Conservation (phyloP, 1,140 invertebrate genomes). For the Melipona quadrifasciata region DNA sequence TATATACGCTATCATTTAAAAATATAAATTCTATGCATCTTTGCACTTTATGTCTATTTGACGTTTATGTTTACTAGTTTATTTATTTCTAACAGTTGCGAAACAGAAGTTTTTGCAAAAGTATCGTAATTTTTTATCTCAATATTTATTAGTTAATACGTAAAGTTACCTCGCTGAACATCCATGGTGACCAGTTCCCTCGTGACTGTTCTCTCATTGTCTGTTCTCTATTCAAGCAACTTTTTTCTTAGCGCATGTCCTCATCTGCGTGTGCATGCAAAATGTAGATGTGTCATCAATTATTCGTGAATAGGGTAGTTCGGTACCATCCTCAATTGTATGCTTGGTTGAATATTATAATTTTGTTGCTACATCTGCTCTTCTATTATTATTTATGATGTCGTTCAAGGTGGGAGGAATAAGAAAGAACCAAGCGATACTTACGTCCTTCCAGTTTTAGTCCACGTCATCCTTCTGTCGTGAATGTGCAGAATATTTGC, state of each 20-base stretch:
- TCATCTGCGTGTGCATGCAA: not conserved
- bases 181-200: not conserved
- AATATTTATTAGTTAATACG: not conserved
- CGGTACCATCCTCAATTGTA: not conserved
- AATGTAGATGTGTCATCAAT: not conserved
- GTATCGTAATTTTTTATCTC: no score
- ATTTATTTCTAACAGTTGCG: not conserved
- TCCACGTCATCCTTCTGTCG: not conserved
- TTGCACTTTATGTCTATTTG: not conserved
- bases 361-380: no score
- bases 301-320: not conserved
- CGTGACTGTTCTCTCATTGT: not conserved
- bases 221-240: constrained; percentile 9
- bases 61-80: no score
- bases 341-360: not conserved
- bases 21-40: not conserved
- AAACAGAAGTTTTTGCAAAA: not conserved
- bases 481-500: not conserved
- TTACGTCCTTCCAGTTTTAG: not conserved
- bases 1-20: not conserved
- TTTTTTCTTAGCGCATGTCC: constrained; percentile 29
- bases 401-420: not conserved
- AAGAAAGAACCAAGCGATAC: no score
- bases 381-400: not conserved
- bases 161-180: constrained; percentile 16